Conservation (phyloP, 2,888 invertebrate genomes). For the Cosmia trapezina region DNA sequence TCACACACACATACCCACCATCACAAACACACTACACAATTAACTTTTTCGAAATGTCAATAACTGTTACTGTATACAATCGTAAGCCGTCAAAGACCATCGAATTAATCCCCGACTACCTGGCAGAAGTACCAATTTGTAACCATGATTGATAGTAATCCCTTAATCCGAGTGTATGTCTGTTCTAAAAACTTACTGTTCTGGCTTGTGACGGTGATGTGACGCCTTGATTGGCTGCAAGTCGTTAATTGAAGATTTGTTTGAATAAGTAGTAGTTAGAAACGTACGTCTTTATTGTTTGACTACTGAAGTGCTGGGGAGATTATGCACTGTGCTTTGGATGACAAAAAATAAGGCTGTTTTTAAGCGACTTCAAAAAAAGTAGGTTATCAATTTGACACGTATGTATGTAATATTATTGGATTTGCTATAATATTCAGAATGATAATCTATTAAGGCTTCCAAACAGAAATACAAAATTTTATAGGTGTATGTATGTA, state of each 20-base stretch:
- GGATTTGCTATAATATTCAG: too few relatives aligned
- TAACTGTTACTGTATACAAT: conserved; percentile 65
- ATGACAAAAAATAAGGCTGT: not conserved
- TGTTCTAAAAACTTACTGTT: conserved; percentile 77
- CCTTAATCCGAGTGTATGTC: conserved; percentile 82
- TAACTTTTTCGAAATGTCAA: conserved; percentile 68
- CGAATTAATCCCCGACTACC: conserved; percentile 73
- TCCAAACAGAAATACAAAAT: too few relatives aligned
- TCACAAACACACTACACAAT: conserved; percentile 46
- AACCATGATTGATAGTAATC: conserved; percentile 88
- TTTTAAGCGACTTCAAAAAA: too few relatives aligned
- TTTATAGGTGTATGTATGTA: too few relatives aligned
- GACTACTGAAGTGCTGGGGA: conserved; percentile 21
- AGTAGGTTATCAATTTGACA: too few relatives aligned
- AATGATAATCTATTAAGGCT: too few relatives aligned
- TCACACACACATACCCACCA: conserved; percentile 18
- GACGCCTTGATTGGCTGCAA: conserved; percentile 53
- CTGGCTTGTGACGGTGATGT: conserved; percentile 45
- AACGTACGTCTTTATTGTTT: conserved; percentile 19
- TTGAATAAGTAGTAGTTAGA: conserved; percentile 21
- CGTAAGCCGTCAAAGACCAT: conserved; percentile 54
- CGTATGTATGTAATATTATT: too few relatives aligned
- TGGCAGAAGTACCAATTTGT: conserved; percentile 85
- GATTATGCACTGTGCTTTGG: conserved; percentile 8
- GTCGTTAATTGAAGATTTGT: conserved; percentile 53